Conservation (phyloP, 1,140 invertebrate species). For the Hestina assimilis region DNA sequence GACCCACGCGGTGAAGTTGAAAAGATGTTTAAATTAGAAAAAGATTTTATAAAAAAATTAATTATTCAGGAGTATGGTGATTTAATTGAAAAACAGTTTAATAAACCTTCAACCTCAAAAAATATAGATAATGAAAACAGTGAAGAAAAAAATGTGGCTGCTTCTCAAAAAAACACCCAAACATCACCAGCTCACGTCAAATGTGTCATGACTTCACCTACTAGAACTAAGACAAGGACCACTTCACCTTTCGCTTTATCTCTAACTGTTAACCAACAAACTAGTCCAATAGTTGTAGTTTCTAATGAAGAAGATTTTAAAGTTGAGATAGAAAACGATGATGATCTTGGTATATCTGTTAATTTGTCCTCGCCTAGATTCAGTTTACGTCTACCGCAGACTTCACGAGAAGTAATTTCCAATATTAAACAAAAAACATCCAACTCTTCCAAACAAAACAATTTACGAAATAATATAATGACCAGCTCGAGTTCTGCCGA, state of each 20-base stretch:
- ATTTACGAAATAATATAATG: slow-evolving; percentile 22
- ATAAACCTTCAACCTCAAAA: slow-evolving; percentile 62
- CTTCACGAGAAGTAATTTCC: slow-evolving; percentile 48
- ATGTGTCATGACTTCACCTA: slow-evolving; percentile 69
- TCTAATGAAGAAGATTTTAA: slow-evolving; percentile 37
- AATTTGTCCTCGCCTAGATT: slow-evolving; percentile 72
- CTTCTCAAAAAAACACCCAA: slow-evolving; percentile 63
- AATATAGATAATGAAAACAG: slow-evolving; percentile 20
- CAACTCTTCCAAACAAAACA: slow-evolving; percentile 20
- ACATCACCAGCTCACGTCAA: slow-evolving; percentile 72
- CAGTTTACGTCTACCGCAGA: slow-evolving; percentile 60
- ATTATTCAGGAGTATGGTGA: slow-evolving; percentile 67
- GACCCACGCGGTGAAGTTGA: slow-evolving; percentile 53
- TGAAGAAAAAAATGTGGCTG: slow-evolving; percentile 43
- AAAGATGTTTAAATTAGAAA: slow-evolving; percentile 60
- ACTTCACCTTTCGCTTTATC: slow-evolving; percentile 61
- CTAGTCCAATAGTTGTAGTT: slow-evolving; percentile 52
- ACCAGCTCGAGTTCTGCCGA: slow-evolving; percentile 57
- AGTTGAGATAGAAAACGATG: slow-evolving; percentile 40
- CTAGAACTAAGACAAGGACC: slow-evolving; percentile 57
- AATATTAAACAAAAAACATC: too few relatives aligned
- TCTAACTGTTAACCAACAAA: slow-evolving; percentile 53
- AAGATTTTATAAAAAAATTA: slow-evolving; percentile 69
- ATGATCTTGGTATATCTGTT: slow-evolving; percentile 55
- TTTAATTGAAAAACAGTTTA: slow-evolving; percentile 50